Conservation (phyloP, 2,888 invertebrate species). For the Psylliodes chrysocephalus region DNA sequence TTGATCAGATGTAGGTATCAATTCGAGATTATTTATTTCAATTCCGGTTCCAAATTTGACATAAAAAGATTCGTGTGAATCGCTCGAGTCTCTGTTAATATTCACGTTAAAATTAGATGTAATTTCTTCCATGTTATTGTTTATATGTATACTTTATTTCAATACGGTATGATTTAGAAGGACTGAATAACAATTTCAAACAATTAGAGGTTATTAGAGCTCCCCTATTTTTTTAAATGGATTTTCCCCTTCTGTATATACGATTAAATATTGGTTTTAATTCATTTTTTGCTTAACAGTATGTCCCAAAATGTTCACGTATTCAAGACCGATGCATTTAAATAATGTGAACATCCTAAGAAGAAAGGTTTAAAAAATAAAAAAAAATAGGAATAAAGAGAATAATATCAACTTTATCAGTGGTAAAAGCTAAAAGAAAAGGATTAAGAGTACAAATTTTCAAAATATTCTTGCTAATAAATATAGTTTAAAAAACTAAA, state of each 20-base stretch:
- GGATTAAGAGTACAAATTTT: too few relatives aligned
- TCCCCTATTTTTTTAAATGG: constrained; percentile 24
- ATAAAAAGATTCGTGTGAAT: constrained; percentile 88
- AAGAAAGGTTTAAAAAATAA: too few relatives aligned
- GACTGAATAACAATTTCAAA: constrained; percentile 12
- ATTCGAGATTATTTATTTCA: constrained; percentile 89
- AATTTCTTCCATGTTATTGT: constrained; percentile 21
- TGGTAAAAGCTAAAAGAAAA: too few relatives aligned
- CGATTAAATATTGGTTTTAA: not conserved
- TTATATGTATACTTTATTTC: not conserved
- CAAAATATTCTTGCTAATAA: too few relatives aligned
- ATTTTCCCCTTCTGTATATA: not conserved
- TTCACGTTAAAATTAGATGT: not conserved
- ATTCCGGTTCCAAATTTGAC: constrained; percentile 93
- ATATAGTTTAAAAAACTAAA: too few relatives aligned
- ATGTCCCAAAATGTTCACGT: too few relatives aligned
- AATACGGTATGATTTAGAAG: not conserved
- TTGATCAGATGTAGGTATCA: constrained; percentile 73
- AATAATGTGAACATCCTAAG: too few relatives aligned
- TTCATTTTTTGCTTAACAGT: not conserved
- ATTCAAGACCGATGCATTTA: too few relatives aligned
- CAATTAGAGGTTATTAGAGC: constrained; percentile 9
- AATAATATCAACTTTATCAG: too few relatives aligned
- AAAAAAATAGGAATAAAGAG: too few relatives aligned
- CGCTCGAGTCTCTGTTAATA: constrained; percentile 77